Evolutionary conservation across 2,797 vertebrate genomes (phyloP), one percentile per base, ranked within the genome.

Genomic region (Zalophus californianus): DNA sequence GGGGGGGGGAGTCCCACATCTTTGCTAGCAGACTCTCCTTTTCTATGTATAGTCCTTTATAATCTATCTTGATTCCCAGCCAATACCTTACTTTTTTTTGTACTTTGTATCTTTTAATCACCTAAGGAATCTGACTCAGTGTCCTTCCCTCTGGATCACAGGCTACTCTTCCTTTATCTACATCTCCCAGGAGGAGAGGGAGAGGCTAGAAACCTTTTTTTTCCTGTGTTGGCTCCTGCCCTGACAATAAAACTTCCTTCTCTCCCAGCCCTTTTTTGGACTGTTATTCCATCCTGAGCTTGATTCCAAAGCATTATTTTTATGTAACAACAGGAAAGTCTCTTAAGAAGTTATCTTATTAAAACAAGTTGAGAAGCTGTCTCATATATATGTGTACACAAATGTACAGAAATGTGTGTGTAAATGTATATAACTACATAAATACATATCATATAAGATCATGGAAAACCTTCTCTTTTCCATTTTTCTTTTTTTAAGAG

Each of bases 41-140:
- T 98, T 97, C 96, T 97, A 11, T 92, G 96, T 58, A 68, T 68
- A 94, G 93, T 97, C 97, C 97, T 98, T 99, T 98, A 96, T 98
- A 98, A 98, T 98, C 92, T 96, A 54, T 92, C 98, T 98, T 98
- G 96, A 98, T 96, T 98, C 70, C 7, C 97, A 97, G 97, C 96
- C 95, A 98, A 98, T 95, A 96, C 79, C 52, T 85, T 96, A 93
- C 91, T 93, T 97, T 93, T 52, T 84, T 97, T 97, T 97, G 86
- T 93, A 91, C 64, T 98, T 96, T 95, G 68, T 95, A 20, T 58
- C 94, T 97, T 98, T 98, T 98, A 98, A 98, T 98, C 96, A 98
- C 96, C 2, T 73, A 91, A 91, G 85, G 97, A 95, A 96, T 96
- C 80, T 86, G 88, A 97, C 94, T 98, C 84, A 86, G 83, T 98